Evolutionary conservation across 2,113 vertebrate species (phyloP), one percentile per base, ranked within the genome.

Genomic region (Tachysurus vachellii): DNA sequence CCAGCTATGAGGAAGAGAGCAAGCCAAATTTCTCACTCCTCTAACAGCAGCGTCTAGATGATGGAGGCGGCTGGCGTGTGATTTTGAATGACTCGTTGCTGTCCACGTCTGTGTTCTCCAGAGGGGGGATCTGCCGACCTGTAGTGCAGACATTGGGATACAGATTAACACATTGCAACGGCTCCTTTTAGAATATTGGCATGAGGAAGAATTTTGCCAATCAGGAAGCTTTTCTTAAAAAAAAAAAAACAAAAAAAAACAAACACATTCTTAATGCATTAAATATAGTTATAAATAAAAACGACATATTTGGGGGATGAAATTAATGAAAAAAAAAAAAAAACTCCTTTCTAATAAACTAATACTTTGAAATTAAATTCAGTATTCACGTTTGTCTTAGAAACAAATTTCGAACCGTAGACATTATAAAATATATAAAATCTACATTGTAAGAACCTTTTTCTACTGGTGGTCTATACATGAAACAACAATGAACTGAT

Each of bases 41-140:
- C 96, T 97, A 99, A 93, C 98, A 99, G 96, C 98, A 99, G 87
- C 96, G 94, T 89, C 94, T 96, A 91, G 92, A 77, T 61, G 85
- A 87, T 50, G 94, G 93, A 87, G 92, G 57, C 3, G 94, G 91
- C 90, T 93, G 96, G 88, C 95, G 95, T 85, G 91, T 96, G 70
- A 99, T 93, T 91, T 97, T 97, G 88, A 99, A 97, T 44, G 96
- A 95, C 56, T 97, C 97, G 28, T 94, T 96, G 92, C 95, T 96
- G 61, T 96, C 95, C 47, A 95, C 96, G 89, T 99, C 97, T 21
- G 96, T 94, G 85, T 96, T 96, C 90, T 97, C 97, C 94, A 99
- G 93, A 5, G 97, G 97, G 31, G 98, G 98, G 86, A 99, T 99
- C 91, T 97, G 97, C 90, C 94, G 96, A 94, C 98, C 98, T 99